phyloP scores from a whole-genome alignment of 1,140 invertebrate species.

The Chironomus striatipennis region DNA sequence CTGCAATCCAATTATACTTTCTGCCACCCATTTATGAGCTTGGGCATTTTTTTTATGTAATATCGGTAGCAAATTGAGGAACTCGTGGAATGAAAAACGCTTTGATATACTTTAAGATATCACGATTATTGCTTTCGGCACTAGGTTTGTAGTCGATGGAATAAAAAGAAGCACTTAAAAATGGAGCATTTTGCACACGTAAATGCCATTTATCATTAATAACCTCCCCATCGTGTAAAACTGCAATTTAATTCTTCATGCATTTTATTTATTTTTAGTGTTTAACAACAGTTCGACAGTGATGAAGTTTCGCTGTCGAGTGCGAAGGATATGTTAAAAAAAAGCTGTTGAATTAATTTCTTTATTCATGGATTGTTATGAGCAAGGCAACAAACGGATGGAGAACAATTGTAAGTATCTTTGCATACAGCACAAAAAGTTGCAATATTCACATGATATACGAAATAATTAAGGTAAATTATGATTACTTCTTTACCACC shows the following conservation, averaged over 20 bases:
- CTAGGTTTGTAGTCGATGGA: neutral
- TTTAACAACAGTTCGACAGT: constrained; percentile 7
- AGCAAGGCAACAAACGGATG: no score
- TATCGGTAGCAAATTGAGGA: neutral
- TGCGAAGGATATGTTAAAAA: neutral
- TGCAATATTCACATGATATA: neutral
- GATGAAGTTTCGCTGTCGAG: constrained; percentile 1
- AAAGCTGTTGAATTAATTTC: no score
- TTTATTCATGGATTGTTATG: no score
- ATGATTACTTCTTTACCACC: neutral
- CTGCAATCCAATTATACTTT: no score
- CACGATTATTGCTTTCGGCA: constrained; percentile 3
- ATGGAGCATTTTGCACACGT: neutral
- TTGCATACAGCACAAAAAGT: neutral
- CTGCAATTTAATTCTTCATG: constrained; percentile 6
- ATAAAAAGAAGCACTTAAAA: neutral
- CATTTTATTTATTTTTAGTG: neutral
- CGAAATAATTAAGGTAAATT: neutral
- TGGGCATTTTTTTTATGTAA: neutral
- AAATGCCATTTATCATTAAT: constrained; percentile 6
- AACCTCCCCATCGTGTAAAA: neutral
- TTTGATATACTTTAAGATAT: neutral
- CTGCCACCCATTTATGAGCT: neutral
- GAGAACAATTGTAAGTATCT: no score
- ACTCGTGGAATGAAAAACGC: neutral